phyloP scores from a whole-genome alignment of 2,113 vertebrate genomes.

The Caranx melampygus region DNA sequence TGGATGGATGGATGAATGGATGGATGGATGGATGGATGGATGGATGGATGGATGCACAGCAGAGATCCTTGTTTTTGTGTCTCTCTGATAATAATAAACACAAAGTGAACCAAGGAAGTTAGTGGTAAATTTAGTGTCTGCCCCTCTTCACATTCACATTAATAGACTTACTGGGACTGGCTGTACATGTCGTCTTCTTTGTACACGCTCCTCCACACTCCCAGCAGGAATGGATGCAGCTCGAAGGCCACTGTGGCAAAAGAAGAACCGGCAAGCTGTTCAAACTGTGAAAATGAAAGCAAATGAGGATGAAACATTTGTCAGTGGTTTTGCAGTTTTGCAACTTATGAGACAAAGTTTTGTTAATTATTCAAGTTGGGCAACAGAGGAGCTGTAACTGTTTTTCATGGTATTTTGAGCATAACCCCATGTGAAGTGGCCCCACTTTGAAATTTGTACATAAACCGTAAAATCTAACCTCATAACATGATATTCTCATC shows the following conservation, averaged over 20 bases:
- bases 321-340: not conserved
- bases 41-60: not conserved
- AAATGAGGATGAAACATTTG: not conserved
- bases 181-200: not conserved
- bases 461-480: conserved; percentile 50
- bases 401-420: conserved; percentile 11
- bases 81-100: not conserved
- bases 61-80: not conserved
- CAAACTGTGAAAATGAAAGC: not conserved
- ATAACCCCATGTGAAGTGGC: conserved; percentile 23
- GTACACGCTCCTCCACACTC: not conserved
- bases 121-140: not conserved
- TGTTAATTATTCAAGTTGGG: not conserved
- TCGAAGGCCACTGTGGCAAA: not conserved
- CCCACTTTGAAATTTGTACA: conserved; percentile 51
- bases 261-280: conserved; percentile 3
- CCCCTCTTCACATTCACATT: not conserved
- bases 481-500: conserved; percentile 66
- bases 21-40: too few relatives aligned
- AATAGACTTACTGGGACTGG: not conserved
- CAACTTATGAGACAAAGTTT: not conserved
- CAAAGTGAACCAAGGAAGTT: not conserved
- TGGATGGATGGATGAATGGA: too few relatives aligned
- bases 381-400: not conserved
- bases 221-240: not conserved